Percentiles rank a stretch among this genome's conserved stretches.
Evolutionary conservation across 2,113 vertebrate species (phyloP).

Genomic region (Mustelus asterias): DNA sequence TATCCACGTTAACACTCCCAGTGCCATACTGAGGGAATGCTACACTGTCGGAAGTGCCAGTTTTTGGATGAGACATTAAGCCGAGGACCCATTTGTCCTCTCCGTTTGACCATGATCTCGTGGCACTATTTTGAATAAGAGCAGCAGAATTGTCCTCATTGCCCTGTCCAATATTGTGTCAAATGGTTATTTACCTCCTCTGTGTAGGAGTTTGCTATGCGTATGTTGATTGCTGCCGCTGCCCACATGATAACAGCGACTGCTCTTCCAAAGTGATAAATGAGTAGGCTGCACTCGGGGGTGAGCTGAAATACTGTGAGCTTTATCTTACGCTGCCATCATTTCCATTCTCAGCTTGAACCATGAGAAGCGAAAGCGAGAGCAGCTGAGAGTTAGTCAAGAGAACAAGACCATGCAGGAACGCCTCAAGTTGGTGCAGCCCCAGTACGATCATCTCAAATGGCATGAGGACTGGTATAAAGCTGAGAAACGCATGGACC

Average conservation of each 20-base stretch:
- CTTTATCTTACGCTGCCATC: neutral
- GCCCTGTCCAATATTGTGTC: neutral
- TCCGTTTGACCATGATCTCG: neutral
- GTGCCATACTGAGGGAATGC: neutral
- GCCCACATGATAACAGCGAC: neutral
- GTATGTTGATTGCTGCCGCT: neutral
- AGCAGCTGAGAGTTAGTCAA: slow-evolving; percentile 50
- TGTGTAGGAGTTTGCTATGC: neutral
- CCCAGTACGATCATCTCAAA: slow-evolving; percentile 48
- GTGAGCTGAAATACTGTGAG: neutral
- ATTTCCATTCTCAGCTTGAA: slow-evolving; percentile 49
- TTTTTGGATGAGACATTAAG: neutral
- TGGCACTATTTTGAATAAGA: neutral
- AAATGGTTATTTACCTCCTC: neutral
- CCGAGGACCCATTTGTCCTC: neutral
- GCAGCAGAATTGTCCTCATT: neutral
- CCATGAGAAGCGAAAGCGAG: slow-evolving; percentile 50
- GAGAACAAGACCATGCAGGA: slow-evolving; percentile 54
- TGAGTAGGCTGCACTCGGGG: neutral
- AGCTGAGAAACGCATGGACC: slow-evolving; percentile 51
- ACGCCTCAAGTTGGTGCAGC: slow-evolving; percentile 52
- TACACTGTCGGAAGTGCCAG: neutral
- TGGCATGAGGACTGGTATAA: slow-evolving; percentile 60
- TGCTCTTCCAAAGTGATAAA: neutral
- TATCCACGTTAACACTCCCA: neutral